Evolutionary conservation across 2,113 vertebrate species (phyloP).

Genomic region (Axis porcinus): DNA sequence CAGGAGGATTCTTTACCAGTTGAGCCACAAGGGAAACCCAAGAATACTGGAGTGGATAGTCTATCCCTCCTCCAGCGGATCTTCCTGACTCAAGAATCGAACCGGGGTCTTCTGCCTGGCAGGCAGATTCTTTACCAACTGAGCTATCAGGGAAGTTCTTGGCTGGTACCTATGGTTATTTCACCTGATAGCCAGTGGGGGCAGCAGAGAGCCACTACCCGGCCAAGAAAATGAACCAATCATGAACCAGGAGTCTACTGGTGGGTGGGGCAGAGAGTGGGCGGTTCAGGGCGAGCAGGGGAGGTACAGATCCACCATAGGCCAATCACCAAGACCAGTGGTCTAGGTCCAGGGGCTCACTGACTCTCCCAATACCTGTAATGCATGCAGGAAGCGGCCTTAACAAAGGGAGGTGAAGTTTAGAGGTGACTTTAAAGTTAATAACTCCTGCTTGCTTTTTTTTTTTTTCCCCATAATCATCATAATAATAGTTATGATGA

Average conservation of each 20-base stretch:
- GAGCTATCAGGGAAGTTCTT: background rate
- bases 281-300: background rate
- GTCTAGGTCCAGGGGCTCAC: background rate
- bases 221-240: background rate
- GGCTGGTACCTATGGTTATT: background rate
- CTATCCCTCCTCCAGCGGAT: background rate
- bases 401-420: background rate
- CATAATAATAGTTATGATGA: background rate
- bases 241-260: background rate
- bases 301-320: accelerated
- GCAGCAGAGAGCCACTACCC: background rate
- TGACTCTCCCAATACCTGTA: background rate
- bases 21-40: background rate
- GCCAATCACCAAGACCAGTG: too few species aligned
- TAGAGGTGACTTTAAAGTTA: background rate
- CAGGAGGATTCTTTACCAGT: background rate
- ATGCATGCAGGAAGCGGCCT: background rate
- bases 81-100: background rate
- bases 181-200: background rate
- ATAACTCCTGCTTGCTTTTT: background rate
- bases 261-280: background rate
- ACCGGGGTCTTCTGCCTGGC: background rate
- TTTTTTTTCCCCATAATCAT: background rate
- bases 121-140: background rate
- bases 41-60: background rate